These are phyloP conservation scores for Perdita meconis DNA, from an alignment of 2,888 invertebrate species.

Conservation along the genomic window DNA sequence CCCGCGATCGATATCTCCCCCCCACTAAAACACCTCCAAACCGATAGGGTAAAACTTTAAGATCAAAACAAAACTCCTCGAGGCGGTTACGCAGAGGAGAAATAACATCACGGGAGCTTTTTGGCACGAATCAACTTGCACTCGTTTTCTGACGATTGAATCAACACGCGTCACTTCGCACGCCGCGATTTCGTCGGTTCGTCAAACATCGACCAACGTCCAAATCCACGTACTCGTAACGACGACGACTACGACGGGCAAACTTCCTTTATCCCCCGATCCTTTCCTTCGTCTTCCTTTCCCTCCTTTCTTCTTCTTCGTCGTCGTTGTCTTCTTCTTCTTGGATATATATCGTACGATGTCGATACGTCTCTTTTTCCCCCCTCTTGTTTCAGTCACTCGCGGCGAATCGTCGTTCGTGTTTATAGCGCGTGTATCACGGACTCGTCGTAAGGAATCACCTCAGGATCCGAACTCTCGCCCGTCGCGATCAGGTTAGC, in stretches of 20 bases:
- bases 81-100: constrained; percentile 17
- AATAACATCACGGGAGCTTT: constrained; percentile 29
- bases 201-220: constrained; percentile 36
- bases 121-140: constrained; percentile 58
- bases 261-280: constrained; percentile 32
- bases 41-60: constrained; percentile 57
- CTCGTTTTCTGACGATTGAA: constrained; percentile 40
- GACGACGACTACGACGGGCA: too few relatives aligned
- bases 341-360: constrained; percentile 8
- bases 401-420: background rate
- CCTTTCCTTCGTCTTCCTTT: constrained; percentile 12
- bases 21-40: constrained; percentile 56
- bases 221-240: constrained; percentile 26
- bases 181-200: constrained; percentile 44
- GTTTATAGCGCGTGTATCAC: background rate
- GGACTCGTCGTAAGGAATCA: constrained; percentile 17
- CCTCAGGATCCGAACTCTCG: constrained; percentile 20
- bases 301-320: background rate
- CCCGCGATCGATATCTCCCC: constrained; percentile 74
- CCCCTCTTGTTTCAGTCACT: constrained; percentile 12
- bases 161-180: constrained; percentile 58
- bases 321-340: constrained; percentile 5
- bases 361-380: constrained; percentile 22
- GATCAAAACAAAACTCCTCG: constrained; percentile 71
- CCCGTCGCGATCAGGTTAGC: constrained; percentile 40